These are phyloP conservation scores for Gryon sp. DNA, from an alignment of 1,140 invertebrate species.

Conservation along the genomic window DNA sequence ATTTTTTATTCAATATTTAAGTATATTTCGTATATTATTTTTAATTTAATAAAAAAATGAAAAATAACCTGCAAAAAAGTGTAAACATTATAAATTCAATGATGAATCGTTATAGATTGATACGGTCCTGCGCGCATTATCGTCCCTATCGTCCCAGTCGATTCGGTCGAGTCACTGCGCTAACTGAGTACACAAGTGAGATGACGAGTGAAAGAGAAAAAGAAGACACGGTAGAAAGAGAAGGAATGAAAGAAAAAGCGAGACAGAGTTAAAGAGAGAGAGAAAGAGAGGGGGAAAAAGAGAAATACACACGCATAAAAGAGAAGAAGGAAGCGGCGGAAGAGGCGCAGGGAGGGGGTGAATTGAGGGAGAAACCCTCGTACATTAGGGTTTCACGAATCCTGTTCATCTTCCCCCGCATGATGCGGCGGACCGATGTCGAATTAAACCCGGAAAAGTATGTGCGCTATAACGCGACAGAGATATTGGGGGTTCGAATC, in stretches of 20 bases:
- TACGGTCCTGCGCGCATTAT: constrained; percentile 53
- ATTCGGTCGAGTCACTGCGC: constrained; percentile 62
- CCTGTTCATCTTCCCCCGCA: constrained; percentile 64
- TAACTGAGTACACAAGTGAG: constrained; percentile 49
- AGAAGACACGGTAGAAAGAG: neutral
- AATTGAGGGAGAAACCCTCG: constrained; percentile 66
- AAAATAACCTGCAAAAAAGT: too few species aligned
- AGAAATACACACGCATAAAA: constrained; percentile 6
- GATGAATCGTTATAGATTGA: too few species aligned
- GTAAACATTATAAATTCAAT: too few species aligned
- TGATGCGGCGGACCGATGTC: constrained; percentile 64
- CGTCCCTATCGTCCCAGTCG: constrained; percentile 63
- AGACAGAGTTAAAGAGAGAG: too few species aligned
- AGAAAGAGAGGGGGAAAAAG: constrained; percentile 10
- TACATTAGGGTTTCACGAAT: constrained; percentile 71
- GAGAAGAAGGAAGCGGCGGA: constrained; percentile 4
- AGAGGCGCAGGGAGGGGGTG: neutral
- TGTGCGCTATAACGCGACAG: constrained; percentile 63
- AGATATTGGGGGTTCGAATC: constrained; percentile 48
- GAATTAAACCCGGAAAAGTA: constrained; percentile 75
- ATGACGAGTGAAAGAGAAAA: constrained; percentile 25
- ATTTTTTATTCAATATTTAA: too few species aligned
- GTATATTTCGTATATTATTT: too few species aligned
- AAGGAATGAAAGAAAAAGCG: constrained; percentile 5
- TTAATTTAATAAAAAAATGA: too few species aligned